phyloP scores from a whole-genome alignment of 92 coral and sea anemone genomes.

The Diadumene lineata region DNA sequence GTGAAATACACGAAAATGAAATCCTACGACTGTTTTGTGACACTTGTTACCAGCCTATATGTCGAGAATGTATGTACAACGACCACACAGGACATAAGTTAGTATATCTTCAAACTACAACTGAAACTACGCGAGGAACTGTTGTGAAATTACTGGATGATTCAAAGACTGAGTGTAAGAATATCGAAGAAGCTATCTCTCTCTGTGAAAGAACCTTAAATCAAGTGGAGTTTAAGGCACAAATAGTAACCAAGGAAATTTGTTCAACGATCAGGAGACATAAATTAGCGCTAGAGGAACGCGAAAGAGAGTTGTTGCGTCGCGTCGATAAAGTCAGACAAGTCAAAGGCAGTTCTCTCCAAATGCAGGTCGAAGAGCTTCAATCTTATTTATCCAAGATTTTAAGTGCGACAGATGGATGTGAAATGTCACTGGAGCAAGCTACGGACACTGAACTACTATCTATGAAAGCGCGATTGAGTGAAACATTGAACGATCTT shows the following conservation, averaged over 20 bases:
- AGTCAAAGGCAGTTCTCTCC: conserved; percentile 96
- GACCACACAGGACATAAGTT: conserved; percentile 94
- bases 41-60: conserved; percentile 90
- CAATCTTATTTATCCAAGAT: conserved; percentile 66
- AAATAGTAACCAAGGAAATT: conserved; percentile 79
- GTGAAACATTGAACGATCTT: conserved; percentile 86
- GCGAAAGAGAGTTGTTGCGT: conserved; percentile 93
- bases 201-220: conserved; percentile 74
- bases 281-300: conserved; percentile 90
- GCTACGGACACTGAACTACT: conserved; percentile 77
- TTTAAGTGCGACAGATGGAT: conserved; percentile 55
- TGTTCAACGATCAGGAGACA: conserved; percentile 88
- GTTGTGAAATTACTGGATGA: conserved; percentile 82
- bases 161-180: conserved; percentile 74
- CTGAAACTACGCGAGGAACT: conserved; percentile 74
- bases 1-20: conserved; percentile 87
- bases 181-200: conserved; percentile 80
- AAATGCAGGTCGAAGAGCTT: conserved; percentile 89
- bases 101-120: conserved; percentile 86
- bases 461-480: conserved; percentile 72
- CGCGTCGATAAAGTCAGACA: conserved; percentile 98
- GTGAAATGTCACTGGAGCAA: conserved; percentile 77
- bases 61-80: conserved; percentile 83
- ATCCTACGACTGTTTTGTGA: conserved; percentile 87
- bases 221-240: conserved; percentile 85